Evolutionary conservation across 2,113 vertebrate species (phyloP).

Genomic region (Oreochromis niloticus): DNA sequence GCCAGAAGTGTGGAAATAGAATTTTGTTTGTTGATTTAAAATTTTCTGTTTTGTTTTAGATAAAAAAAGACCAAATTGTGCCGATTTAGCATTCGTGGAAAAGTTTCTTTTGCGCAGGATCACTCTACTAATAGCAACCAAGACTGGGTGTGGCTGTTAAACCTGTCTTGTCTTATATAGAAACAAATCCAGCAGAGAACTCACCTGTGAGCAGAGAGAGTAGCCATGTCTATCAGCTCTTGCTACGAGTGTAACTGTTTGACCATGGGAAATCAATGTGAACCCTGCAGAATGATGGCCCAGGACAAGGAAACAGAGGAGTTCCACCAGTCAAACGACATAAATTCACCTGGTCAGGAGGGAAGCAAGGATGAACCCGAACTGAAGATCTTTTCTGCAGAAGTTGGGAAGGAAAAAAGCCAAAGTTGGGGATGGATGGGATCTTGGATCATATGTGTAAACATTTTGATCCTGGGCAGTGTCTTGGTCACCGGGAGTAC

Average conservation of each 20-base stretch:
- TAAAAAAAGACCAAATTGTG: not conserved
- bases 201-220: not conserved
- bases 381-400: not conserved
- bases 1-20: not conserved
- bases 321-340: constrained; percentile 23
- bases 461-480: constrained; percentile 81
- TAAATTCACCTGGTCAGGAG: not conserved
- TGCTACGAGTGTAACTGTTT: constrained; percentile 32
- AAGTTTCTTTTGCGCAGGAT: constrained; percentile 21
- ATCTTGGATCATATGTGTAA: constrained; percentile 80
- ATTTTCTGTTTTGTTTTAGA: not conserved
- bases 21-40: not conserved
- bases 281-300: constrained; percentile 48
- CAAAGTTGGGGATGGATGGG: constrained; percentile 80
- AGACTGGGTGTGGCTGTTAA: constrained; percentile 37
- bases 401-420: constrained; percentile 40
- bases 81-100: not conserved
- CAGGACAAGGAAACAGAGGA: constrained; percentile 28
- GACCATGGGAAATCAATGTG: constrained; percentile 17
- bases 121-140: not conserved
- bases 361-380: not conserved
- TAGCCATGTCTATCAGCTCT: constrained; percentile 39
- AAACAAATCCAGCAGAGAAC: not conserved
- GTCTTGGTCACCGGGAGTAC: constrained; percentile 81
- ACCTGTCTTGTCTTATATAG: constrained; percentile 17